phyloP scores from a whole-genome alignment of 1,140 invertebrate genomes.

The Atta colombica region DNA sequence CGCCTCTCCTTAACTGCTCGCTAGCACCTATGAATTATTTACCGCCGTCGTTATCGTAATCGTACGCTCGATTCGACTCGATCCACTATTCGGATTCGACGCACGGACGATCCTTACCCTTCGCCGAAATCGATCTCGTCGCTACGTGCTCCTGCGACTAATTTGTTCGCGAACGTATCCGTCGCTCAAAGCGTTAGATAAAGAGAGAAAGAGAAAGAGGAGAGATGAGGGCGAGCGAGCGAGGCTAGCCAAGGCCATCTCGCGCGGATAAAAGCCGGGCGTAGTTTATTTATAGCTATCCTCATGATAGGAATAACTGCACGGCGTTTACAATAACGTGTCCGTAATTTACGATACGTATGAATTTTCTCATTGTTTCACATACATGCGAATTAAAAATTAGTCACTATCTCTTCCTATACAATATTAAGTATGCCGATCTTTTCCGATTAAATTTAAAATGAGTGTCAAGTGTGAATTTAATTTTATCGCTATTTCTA shows the following conservation, averaged over 20 bases:
- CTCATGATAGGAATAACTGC: constrained; percentile 52
- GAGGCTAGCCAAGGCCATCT: constrained; percentile 50
- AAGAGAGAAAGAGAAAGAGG: not conserved
- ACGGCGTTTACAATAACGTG: constrained; percentile 36
- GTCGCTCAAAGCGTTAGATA: not conserved
- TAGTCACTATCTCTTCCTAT: too few species aligned
- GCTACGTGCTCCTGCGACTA: constrained; percentile 19
- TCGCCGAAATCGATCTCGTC: constrained; percentile 46
- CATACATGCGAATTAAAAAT: too few species aligned
- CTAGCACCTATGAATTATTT: constrained; percentile 55
- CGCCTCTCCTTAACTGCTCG: constrained; percentile 34
- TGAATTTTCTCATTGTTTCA: not conserved
- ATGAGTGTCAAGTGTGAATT: not conserved
- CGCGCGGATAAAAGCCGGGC: constrained; percentile 53
- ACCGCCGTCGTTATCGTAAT: constrained; percentile 40
- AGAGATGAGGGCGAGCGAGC: not conserved
- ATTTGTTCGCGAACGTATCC: constrained; percentile 36
- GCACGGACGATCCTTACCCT: constrained; percentile 18
- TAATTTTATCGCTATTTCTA: constrained; percentile 5
- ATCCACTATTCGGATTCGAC: constrained; percentile 44
- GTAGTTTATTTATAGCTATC: constrained; percentile 51
- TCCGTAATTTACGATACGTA: constrained; percentile 18
- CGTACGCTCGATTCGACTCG: constrained; percentile 1
- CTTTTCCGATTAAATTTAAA: not conserved
- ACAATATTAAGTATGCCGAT: not conserved